phyloP scores from a whole-genome alignment of 2,113 vertebrate species.

The Echinops telfairi region DNA sequence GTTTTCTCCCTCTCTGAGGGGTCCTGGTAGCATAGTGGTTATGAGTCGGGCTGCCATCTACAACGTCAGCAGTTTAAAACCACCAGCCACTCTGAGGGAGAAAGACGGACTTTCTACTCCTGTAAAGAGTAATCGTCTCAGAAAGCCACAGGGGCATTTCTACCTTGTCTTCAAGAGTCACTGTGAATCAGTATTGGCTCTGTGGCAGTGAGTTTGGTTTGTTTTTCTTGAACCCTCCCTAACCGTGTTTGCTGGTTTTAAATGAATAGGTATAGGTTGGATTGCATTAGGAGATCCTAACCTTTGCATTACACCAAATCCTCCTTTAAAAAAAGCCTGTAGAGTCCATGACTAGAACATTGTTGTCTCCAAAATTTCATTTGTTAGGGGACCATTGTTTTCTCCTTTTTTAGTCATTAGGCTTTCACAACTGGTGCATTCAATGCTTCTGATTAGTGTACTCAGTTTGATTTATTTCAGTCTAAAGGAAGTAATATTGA shows the following conservation, averaged over 20 bases:
- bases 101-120: too few species aligned
- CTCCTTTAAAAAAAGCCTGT: constrained; percentile 32
- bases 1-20: not conserved
- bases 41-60: too few species aligned
- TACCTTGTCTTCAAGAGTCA: too few species aligned
- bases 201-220: too few species aligned
- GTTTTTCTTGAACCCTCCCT: too few species aligned
- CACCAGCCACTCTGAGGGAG: too few species aligned
- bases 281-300: not conserved
- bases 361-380: constrained; percentile 46
- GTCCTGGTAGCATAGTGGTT: too few species aligned
- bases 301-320: not conserved
- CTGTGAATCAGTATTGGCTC: too few species aligned
- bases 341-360: not conserved
- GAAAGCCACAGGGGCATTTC: too few species aligned
- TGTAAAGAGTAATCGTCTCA: too few species aligned
- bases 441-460: constrained; percentile 47
- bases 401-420: not conserved
- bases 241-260: not conserved
- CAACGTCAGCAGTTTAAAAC: too few species aligned
- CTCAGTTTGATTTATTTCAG: constrained; percentile 37
- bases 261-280: not conserved
- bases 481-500: constrained; percentile 52
- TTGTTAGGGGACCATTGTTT: constrained; percentile 41
- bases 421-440: constrained; percentile 39